Base-by-base conservation (phyloP, 2,113 vertebrate species). In the Falcunculus frontatus region DNA sequence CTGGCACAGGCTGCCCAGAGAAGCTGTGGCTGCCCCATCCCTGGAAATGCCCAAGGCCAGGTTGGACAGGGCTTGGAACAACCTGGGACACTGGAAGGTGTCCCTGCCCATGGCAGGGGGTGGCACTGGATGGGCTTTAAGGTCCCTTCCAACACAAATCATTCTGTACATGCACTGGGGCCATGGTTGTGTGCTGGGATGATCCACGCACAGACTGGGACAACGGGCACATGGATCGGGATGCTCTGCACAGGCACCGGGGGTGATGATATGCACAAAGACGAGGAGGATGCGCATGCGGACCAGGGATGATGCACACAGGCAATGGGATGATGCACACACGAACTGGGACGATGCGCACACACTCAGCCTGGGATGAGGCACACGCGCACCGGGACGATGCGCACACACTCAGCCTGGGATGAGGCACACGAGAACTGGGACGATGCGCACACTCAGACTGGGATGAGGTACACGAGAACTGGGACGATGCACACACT, bases 151-250 rank as follows among this genome's bases (percentile, higher is more conserved):
- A 35, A 15, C 21, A 16, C 21, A 59, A 8, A 59, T 9, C 42
- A 14, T 35, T 59, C 25, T 13, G 74, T 7, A 57, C 25, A 0
- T 3, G 20, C 0, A 0, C 33, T 32, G 47, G 10, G 26, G 47
- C 47, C 1, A 0, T 10, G 32, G 16, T 32, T 35, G 16, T 30
- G 67, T 2, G 1, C 19, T 0, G 1, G 42, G 42, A 25, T 12
- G 16, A 32, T 35, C 26, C 46, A 30, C 25, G 42, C 30, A 70
- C 7, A 21, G 55, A 12, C 7, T 9, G 63, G n/a, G 42, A 56
- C 41, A 21, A 8, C 1, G 16, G 4, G 33, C 50, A 46, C 49
- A 4, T 8, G 46, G 25, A 9, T 12, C 0, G 4, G 79, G 46
- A 30, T 35, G 44, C 12, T 82, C 11, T 3, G 1, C 29, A 41